These are phyloP conservation scores for Parnassius mnemosyne DNA, from an alignment of 2,888 invertebrate species.

Conservation along the genomic window DNA sequence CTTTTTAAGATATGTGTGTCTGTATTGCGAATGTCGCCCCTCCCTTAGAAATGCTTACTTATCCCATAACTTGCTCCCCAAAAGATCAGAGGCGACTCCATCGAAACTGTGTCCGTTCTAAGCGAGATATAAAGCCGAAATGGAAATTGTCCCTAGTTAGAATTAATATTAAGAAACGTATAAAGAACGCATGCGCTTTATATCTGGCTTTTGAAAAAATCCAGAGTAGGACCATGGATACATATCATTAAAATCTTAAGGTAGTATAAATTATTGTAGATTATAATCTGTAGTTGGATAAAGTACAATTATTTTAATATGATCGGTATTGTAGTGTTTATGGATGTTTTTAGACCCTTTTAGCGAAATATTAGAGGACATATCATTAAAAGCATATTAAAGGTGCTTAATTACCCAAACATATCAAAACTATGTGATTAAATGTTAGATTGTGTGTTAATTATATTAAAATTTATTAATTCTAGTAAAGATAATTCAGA, in stretches of 20 bases:
- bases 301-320: conserved; percentile 77
- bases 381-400: conserved; percentile 55
- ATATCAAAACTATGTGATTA: conserved; percentile 78
- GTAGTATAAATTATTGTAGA: conserved; percentile 60
- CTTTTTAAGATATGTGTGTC: conserved; percentile 39
- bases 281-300: conserved; percentile 64
- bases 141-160: conserved; percentile 47
- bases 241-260: conserved; percentile 67
- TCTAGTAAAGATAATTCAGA: conserved; percentile 32
- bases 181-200: conserved; percentile 79
- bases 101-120: conserved; percentile 64
- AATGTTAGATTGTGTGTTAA: conserved; percentile 45
- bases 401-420: conserved; percentile 70
- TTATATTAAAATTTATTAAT: conserved; percentile 48
- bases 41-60: conserved; percentile 37
- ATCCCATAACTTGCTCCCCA: conserved; percentile 39
- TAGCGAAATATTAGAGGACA: conserved; percentile 45
- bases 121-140: conserved; percentile 76
- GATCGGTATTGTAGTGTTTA: conserved; percentile 71
- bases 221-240: conserved; percentile 76
- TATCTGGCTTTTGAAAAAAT: conserved; percentile 76
- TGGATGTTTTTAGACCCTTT: conserved; percentile 66
- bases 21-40: conserved; percentile 58
- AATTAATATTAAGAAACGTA: conserved; percentile 61
- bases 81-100: conserved; percentile 74